Conservation (phyloP, 2,797 vertebrate species). For the Gila robusta region DNA sequence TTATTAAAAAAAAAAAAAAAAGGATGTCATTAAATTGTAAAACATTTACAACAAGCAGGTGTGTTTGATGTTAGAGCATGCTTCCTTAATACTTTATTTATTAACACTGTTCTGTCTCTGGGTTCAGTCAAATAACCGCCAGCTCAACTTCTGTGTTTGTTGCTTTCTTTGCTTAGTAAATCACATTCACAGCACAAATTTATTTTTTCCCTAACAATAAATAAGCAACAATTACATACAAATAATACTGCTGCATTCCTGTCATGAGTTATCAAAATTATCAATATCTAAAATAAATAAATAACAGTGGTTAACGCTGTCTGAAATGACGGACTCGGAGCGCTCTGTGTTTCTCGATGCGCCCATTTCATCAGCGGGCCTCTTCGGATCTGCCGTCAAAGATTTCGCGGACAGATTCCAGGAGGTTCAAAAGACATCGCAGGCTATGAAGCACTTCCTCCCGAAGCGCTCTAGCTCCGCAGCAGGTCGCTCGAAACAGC, state of each 20-base stretch:
- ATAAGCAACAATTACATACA: not conserved
- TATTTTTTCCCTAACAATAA: not conserved
- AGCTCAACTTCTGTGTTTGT: not conserved
- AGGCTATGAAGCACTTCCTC: too few relatives aligned
- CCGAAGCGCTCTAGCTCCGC: too few relatives aligned
- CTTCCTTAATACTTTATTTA: conserved; percentile 9
- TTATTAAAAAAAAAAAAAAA: not conserved
- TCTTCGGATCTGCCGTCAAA: too few relatives aligned
- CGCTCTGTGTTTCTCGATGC: too few relatives aligned
- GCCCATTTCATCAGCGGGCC: too few relatives aligned
- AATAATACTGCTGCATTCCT: not conserved
- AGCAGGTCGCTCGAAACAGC: too few relatives aligned
- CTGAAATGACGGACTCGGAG: too few relatives aligned
- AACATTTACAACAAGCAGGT: conserved; percentile 28
- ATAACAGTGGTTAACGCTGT: too few relatives aligned
- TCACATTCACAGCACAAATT: not conserved
- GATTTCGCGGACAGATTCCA: too few relatives aligned
- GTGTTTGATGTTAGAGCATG: not conserved
- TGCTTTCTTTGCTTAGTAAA: conserved; percentile 7
- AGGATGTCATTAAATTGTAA: not conserved
- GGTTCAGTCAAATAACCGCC: not conserved
- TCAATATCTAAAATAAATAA: not conserved
- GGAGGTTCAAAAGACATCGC: too few relatives aligned
- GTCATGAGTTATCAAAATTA: not conserved
- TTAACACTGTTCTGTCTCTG: conserved; percentile 19